Conservation (phyloP, 1,140 invertebrate species). For the Campodea augens region DNA sequence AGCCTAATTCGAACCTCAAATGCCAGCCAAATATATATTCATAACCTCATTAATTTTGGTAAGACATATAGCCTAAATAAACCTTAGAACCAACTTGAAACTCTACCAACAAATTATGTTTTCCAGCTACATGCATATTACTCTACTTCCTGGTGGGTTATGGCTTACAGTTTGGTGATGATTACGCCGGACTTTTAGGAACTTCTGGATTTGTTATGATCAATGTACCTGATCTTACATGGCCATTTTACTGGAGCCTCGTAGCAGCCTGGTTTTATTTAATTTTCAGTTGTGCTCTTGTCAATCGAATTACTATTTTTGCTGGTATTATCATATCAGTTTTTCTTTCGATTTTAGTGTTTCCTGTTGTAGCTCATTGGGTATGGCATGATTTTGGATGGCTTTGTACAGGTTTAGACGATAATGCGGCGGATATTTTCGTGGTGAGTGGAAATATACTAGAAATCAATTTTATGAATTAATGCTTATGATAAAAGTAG, state of each 20-base stretch:
- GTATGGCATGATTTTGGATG: neutral
- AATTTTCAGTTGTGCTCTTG: neutral
- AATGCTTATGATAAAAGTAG: too few species aligned
- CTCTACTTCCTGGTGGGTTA: neutral
- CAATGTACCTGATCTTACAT: neutral
- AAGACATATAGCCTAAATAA: too few species aligned
- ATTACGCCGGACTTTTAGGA: neutral
- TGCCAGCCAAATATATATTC: too few species aligned
- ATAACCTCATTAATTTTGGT: too few species aligned
- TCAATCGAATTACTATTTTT: neutral
- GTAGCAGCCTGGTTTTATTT: neutral
- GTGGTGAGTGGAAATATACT: too few species aligned
- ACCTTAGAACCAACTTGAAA: too few species aligned
- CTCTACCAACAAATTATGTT: too few species aligned
- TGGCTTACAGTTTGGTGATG: neutral
- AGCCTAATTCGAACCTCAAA: too few species aligned
- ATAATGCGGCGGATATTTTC: too few species aligned
- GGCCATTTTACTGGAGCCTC: neutral
- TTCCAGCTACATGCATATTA: too few species aligned
- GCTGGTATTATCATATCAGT: neutral
- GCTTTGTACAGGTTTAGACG: neutral
- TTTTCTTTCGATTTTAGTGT: neutral
- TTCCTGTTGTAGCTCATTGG: neutral
- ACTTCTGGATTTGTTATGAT: neutral
- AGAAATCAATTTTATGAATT: too few species aligned